Conservation (phyloP, 2,888 invertebrate genomes). For the Uropetala carovei region DNA sequence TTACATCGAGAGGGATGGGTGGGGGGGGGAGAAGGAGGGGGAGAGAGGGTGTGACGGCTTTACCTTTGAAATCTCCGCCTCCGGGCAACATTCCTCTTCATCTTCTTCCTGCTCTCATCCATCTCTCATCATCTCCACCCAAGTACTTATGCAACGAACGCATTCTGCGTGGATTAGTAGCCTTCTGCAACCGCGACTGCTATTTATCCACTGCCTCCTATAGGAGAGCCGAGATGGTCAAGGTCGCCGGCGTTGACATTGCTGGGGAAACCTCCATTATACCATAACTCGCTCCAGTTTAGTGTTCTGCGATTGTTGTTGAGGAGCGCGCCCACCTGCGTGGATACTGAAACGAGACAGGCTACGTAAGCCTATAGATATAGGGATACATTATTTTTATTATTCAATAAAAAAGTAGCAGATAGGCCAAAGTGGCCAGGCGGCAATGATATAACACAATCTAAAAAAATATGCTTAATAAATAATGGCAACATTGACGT, state of each 20-base stretch:
- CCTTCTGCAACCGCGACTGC: not conserved
- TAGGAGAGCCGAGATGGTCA: not conserved
- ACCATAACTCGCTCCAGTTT: not conserved
- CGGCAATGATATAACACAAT: too few species aligned
- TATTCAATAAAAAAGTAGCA: too few species aligned
- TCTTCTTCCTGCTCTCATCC: not conserved
- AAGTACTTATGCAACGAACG: not conserved
- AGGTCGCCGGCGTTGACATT: not conserved
- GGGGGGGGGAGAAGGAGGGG: not conserved
- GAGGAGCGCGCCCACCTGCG: not conserved
- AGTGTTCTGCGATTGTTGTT: not conserved
- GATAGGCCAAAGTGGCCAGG: too few species aligned
- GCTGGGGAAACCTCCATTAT: not conserved
- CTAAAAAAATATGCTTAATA: too few species aligned
- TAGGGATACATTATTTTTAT: too few species aligned
- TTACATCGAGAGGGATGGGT: not conserved
- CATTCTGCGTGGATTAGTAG: not conserved
- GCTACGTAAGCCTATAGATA: too few species aligned
- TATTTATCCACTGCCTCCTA: not conserved
- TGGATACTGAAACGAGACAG: not conserved
- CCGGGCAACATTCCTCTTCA: not conserved
- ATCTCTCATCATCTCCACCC: not conserved
- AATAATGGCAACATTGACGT: too few species aligned
- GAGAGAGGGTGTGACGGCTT: not conserved
- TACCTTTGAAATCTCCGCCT: not conserved